Percentiles rank a stretch among this genome's conserved stretches.
Conservation (phyloP, 2,797 vertebrate species). For the Valencia hispanica region DNA sequence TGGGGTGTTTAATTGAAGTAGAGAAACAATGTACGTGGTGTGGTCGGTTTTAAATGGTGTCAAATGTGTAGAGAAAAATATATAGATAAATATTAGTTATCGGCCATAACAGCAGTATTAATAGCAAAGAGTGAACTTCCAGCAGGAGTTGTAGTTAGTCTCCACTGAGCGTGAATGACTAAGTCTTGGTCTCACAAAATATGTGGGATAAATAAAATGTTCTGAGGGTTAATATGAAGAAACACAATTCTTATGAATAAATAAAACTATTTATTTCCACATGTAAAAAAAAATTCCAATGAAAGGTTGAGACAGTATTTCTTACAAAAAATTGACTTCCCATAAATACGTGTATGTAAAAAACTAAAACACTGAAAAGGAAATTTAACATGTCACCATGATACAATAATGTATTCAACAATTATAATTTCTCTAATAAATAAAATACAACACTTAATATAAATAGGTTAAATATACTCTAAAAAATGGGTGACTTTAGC, state of each 20-base stretch:
- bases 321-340: background rate
- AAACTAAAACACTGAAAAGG: background rate
- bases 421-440: constrained; percentile 45
- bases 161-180: background rate
- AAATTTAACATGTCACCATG: background rate
- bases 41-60: too few species aligned
- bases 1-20: too few species aligned
- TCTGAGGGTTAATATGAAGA: background rate
- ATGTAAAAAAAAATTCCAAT: background rate
- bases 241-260: background rate
- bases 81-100: too few species aligned
- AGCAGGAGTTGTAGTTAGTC: background rate
- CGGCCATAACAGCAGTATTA: too few species aligned
- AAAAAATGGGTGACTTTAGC: background rate
- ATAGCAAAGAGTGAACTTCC: too few species aligned
- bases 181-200: background rate
- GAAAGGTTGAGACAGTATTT: background rate
- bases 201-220: background rate
- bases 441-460: constrained; percentile 40
- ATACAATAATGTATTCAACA: constrained; percentile 3
- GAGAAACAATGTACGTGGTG: too few species aligned
- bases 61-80: too few species aligned
- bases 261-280: constrained; percentile 16
- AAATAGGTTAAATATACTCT: constrained; percentile 64
- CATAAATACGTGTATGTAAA: background rate